A percentile compares a stretch with the other conserved stretches of the same genome.
phyloP scores from a whole-genome alignment of 2,888 invertebrate genomes.

The Bugulina stolonifera region DNA sequence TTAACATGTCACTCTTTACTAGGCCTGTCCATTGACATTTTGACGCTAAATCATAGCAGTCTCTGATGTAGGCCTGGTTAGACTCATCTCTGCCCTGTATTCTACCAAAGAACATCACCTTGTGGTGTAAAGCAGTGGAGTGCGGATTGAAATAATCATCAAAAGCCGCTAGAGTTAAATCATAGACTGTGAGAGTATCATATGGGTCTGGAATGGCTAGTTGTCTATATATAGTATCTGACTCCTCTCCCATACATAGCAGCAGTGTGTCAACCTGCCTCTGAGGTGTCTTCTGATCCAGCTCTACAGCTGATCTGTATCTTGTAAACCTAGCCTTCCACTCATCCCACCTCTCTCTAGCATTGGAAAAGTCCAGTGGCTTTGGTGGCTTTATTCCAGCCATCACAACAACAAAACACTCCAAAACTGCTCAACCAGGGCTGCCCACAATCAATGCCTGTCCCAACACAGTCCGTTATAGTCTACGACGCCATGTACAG shows the following conservation, averaged over 20 bases:
- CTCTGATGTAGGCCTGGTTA: slow-evolving; percentile 2
- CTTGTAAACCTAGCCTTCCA: background rate
- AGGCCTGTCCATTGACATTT: background rate
- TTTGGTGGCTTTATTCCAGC: background rate
- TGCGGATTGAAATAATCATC: slow-evolving; percentile 12
- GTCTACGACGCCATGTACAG: no score
- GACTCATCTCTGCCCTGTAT: background rate
- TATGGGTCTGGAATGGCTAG: background rate
- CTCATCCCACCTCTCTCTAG: background rate
- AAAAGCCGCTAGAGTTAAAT: slow-evolving; percentile 2
- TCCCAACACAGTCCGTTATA: no score
- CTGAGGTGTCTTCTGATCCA: background rate
- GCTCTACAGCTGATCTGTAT: background rate
- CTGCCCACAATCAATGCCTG: no score
- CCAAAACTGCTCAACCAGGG: no score
- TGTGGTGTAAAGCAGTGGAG: background rate
- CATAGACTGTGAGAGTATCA: background rate
- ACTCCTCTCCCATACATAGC: slow-evolving; percentile 2
- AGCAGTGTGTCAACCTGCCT: slow-evolving; percentile 7
- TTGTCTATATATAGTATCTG: background rate
- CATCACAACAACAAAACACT: no score
- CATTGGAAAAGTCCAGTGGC: background rate
- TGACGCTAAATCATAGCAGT: background rate
- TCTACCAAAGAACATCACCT: background rate
- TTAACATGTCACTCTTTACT: background rate